Base-by-base conservation (phyloP, 2,888 invertebrate genomes). In the Cephus pulcher region DNA sequence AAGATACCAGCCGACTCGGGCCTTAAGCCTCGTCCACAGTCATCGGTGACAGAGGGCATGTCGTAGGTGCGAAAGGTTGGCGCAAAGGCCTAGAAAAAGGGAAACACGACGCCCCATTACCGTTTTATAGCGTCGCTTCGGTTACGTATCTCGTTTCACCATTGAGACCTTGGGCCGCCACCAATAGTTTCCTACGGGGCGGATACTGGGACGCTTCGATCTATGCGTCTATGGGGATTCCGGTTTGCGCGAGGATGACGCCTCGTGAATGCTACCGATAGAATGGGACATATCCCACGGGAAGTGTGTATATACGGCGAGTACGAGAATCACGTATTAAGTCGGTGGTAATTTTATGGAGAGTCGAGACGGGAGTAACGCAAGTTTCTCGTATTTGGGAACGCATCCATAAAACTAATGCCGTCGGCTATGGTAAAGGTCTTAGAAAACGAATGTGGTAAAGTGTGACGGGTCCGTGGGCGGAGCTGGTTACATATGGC, bases 71-170 rank as follows among this genome's bases (percentile, higher is more conserved):
- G 56, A 56, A 23, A 56, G 56, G 23, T 56, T 56, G 56, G 37
- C 82, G 81, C 79, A 84, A 81, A 81, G 82, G 84, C 83, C 80
- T 75, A 85, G 88, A 88, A 90, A 90, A 89, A 89, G 88, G 88
- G 90, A 90, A 90, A 90, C 84, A 89, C 88, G 90, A 90, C 89
- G 91, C 91, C 90, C 90, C 89, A 90, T 91, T 91, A 90, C 90
- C 90, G 89, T 90, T 90, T 90, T 90, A 90, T 88, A 89, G 86
- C 85, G 83, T 87, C 86, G 90, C 87, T 91, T 89, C 88, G 88
- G 90, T 91, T 90, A 91, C 91, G 86, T 90, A 89, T 91, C 90
- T 80, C 87, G 88, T 90, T 91, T 90, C 91, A 89, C 89, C 88
- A 90, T 90, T 90, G 90, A 90, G 89, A 88, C 87, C 88, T 90